phyloP scores from a whole-genome alignment of 2,888 invertebrate genomes.

The Oscheius sp. region DNA sequence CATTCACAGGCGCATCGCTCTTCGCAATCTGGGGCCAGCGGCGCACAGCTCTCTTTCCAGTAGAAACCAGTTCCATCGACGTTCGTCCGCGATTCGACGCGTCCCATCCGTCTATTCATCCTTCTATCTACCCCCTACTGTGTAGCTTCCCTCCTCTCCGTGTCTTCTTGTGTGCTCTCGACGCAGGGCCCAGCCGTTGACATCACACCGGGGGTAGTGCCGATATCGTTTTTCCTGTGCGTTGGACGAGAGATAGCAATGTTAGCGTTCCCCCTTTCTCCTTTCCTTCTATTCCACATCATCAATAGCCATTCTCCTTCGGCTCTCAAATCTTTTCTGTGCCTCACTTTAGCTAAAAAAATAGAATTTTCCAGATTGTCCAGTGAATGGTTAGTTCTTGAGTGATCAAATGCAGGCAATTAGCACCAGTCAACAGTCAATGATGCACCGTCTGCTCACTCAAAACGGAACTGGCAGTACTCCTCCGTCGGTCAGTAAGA shows the following conservation, averaged over 20 bases:
- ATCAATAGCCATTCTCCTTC: slow-evolving; percentile 14
- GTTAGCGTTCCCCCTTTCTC: slow-evolving; percentile 17
- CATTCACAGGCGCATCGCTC: slow-evolving; percentile 28
- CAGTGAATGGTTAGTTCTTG: slow-evolving; percentile 3
- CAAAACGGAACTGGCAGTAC: not conserved
- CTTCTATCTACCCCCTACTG: slow-evolving; percentile 26
- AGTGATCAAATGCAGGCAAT: slow-evolving; percentile 11
- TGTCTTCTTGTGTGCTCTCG: slow-evolving; percentile 21
- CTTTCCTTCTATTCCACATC: slow-evolving; percentile 7
- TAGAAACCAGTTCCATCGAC: slow-evolving; percentile 31
- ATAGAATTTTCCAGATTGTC: slow-evolving; percentile 20
- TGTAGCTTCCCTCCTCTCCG: slow-evolving; percentile 16
- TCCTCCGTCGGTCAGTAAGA: not conserved
- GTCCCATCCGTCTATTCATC: slow-evolving; percentile 27
- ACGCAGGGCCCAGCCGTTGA: slow-evolving; percentile 19
- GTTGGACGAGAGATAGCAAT: slow-evolving; percentile 19
- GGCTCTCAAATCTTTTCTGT: not conserved
- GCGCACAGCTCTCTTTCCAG: slow-evolving; percentile 29
- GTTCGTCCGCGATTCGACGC: slow-evolving; percentile 31
- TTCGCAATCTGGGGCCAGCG: slow-evolving; percentile 30
- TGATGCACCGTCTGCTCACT: slow-evolving; percentile 26
- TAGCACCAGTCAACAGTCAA: slow-evolving; percentile 13
- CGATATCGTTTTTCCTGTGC: slow-evolving; percentile 25
- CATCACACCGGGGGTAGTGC: slow-evolving; percentile 20
- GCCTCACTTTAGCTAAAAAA: not conserved